phyloP scores from a whole-genome alignment of 2,888 invertebrate genomes.

The Chaetogeoica ovagalla region DNA sequence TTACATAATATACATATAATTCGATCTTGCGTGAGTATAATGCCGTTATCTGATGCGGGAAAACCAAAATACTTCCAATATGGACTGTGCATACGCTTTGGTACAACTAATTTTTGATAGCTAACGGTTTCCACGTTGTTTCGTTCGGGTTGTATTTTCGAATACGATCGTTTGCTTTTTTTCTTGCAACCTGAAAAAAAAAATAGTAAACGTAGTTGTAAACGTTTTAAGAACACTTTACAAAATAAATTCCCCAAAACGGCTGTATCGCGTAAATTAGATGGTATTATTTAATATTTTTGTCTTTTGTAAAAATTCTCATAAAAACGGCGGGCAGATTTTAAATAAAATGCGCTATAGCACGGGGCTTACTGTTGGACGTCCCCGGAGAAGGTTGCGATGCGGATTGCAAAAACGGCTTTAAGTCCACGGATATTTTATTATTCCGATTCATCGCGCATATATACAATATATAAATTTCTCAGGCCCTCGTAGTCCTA shows the following conservation, averaged over 20 bases:
- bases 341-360: background rate
- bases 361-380: conserved; percentile 13
- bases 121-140: conserved; percentile 44
- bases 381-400: background rate
- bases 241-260: background rate
- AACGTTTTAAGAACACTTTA: background rate
- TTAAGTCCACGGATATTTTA: conserved; percentile 34
- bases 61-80: conserved; percentile 65
- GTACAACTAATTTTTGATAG: conserved; percentile 62
- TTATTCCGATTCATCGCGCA: conserved; percentile 23
- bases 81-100: conserved; percentile 62
- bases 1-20: conserved; percentile 63
- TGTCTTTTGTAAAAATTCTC: background rate
- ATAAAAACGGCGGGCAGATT: background rate
- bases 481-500: too few species aligned
- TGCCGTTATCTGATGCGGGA: conserved; percentile 62
- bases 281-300: background rate
- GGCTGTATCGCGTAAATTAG: background rate
- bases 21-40: conserved; percentile 59
- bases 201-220: background rate
- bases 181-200: conserved; percentile 26
- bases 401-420: conserved; percentile 37
- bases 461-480: background rate
- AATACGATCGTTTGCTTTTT: conserved; percentile 34
- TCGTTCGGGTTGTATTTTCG: conserved; percentile 27